Conservation (phyloP, 2,797 vertebrate genomes). For the Clarias fuscus region DNA sequence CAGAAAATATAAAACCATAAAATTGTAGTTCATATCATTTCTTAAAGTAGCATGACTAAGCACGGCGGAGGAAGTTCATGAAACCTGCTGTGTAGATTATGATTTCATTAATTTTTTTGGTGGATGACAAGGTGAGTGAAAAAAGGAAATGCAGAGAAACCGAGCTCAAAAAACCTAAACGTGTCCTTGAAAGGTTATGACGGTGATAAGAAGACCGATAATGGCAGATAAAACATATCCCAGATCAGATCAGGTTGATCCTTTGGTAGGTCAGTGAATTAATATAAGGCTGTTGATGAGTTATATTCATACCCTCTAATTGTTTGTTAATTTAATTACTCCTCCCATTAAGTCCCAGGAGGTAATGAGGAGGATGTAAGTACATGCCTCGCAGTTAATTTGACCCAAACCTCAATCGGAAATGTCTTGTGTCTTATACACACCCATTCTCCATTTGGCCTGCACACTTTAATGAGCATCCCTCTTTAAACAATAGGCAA, state of each 20-base stretch:
- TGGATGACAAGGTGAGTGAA: not conserved
- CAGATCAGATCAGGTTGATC: constrained; percentile 2
- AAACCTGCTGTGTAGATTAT: not conserved
- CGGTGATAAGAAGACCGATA: not conserved
- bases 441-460: constrained; percentile 53
- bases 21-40: not conserved
- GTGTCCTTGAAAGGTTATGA: not conserved
- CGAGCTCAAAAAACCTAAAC: not conserved
- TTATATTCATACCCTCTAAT: constrained; percentile 40
- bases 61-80: not conserved
- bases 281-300: constrained; percentile 1
- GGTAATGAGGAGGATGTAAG: constrained; percentile 46
- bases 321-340: constrained; percentile 48
- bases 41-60: not conserved
- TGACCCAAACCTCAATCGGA: constrained; percentile 50
- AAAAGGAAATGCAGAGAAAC: not conserved
- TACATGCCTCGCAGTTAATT: constrained; percentile 46
- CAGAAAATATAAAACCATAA: not conserved
- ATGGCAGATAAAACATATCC: not conserved
- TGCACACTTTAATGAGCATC: constrained; percentile 52
- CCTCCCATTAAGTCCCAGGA: constrained; percentile 44
- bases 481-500: constrained; percentile 58
- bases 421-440: constrained; percentile 52
- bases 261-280: not conserved
- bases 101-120: not conserved